Evolutionary conservation across 2,797 vertebrate genomes (phyloP).

Genomic region (Cirrhinus mrigala): DNA sequence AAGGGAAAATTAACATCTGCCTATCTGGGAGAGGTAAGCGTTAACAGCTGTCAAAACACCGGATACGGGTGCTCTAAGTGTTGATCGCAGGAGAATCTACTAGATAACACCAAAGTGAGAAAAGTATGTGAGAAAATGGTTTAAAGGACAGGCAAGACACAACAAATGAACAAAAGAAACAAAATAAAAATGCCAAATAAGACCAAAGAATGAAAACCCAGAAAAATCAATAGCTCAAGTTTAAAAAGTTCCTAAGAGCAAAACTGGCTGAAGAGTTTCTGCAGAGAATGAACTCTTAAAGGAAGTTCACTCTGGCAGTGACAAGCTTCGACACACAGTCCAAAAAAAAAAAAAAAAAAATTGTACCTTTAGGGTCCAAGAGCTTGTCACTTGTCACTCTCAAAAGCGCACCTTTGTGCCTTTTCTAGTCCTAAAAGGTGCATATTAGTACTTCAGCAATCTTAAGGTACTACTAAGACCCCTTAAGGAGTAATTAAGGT

Average conservation of each 20-base stretch:
- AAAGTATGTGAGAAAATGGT: neutral
- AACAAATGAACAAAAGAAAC: conserved; percentile 1
- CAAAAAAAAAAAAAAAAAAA: neutral
- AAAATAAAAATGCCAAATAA: neutral
- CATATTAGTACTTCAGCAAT: neutral
- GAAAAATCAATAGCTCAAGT: neutral
- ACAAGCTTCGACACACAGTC: neutral
- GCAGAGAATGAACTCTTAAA: neutral
- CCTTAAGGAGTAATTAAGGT: neutral
- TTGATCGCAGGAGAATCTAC: neutral
- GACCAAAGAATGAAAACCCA: neutral
- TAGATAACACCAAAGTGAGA: conserved; percentile 1
- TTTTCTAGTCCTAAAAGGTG: neutral
- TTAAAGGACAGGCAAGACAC: neutral
- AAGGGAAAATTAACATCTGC: conserved; percentile 30
- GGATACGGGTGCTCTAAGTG: neutral
- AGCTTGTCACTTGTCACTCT: neutral
- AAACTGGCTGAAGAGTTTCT: neutral
- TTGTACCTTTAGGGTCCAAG: neutral
- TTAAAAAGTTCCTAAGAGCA: neutral
- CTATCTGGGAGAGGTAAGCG: neutral
- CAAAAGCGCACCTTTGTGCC: neutral
- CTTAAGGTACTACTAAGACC: too few relatives aligned
- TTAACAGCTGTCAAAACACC: conserved; percentile 39
- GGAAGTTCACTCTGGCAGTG: neutral